phyloP scores from a whole-genome alignment of 92 coral and sea anemone genomes.

The Palythoa grandiflora region DNA sequence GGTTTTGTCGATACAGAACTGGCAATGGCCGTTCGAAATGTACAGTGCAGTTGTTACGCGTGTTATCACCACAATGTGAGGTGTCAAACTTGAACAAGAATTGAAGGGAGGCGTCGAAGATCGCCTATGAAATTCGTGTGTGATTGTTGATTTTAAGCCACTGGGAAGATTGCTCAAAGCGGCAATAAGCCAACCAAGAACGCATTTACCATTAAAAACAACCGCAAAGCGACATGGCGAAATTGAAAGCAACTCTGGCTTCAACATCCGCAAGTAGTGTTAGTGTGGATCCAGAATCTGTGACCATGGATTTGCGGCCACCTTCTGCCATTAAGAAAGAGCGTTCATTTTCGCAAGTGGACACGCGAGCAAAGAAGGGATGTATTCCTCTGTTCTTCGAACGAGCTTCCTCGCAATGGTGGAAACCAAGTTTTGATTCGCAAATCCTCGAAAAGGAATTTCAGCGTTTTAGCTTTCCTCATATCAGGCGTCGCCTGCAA shows the following conservation, averaged over 20 bases:
- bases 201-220: constrained; percentile 47
- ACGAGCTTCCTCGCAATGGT: constrained; percentile 99
- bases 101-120: constrained; percentile 38
- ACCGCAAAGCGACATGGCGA: constrained; percentile 49
- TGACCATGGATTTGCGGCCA: constrained; percentile 75
- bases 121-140: constrained; percentile 27
- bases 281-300: constrained; percentile 86
- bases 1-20: constrained; percentile 41
- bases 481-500: constrained; percentile 91
- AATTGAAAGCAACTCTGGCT: constrained; percentile 47
- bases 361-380: constrained; percentile 97
- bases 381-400: constrained; percentile 98
- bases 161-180: constrained; percentile 45
- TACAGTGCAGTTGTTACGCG: not conserved
- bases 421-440: constrained; percentile 98
- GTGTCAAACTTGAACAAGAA: constrained; percentile 27
- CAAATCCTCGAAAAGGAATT: constrained; percentile 94
- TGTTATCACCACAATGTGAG: constrained; percentile 24
- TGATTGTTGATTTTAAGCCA: constrained; percentile 43
- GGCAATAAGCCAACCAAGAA: constrained; percentile 43
- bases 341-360: constrained; percentile 98
- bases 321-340: constrained; percentile 89
- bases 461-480: constrained; percentile 89
- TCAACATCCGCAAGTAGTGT: constrained; percentile 46
- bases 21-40: constrained; percentile 4